These are phyloP conservation scores for Pegoplata infirma DNA, from an alignment of 2,888 invertebrate genomes.

Conservation along the genomic window DNA sequence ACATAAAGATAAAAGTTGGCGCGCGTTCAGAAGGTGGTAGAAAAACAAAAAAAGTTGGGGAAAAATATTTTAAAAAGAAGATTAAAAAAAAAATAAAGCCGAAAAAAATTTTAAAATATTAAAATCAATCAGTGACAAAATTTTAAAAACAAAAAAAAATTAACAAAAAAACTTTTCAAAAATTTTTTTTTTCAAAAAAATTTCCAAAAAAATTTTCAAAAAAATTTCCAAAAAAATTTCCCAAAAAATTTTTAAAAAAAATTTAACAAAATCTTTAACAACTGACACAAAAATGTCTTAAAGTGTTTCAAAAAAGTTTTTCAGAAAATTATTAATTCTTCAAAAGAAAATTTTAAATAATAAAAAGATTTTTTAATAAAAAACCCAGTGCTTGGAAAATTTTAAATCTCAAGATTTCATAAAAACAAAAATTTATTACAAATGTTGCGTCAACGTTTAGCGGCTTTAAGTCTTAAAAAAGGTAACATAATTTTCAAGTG, in stretches of 20 bases:
- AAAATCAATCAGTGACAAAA: no score
- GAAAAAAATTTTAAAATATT: not conserved
- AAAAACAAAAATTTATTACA: slow-evolving; percentile 20
- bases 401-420: no score
- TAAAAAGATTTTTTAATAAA: not conserved
- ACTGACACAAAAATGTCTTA: not conserved
- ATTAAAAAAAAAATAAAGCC: not conserved
- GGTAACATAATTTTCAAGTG: slow-evolving; percentile 65
- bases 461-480: slow-evolving; percentile 76
- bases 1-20: slow-evolving; percentile 43
- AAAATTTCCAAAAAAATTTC: no score
- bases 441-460: slow-evolving; percentile 76
- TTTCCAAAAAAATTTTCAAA: not conserved
- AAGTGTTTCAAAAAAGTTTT: not conserved
- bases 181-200: not conserved
- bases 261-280: no score
- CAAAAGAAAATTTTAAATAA: not conserved
- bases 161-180: not conserved
- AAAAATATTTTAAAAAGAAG: not conserved
- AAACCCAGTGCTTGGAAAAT: slow-evolving; percentile 18
- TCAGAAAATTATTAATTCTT: not conserved
- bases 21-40: slow-evolving; percentile 1
- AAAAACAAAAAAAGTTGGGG: slow-evolving; percentile 20
- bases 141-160: not conserved
- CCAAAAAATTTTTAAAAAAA: not conserved